A percentile compares a stretch with the other conserved stretches of the same genome.
These are phyloP conservation scores for Pyrocoelia pectoralis DNA, from an alignment of 2,888 invertebrate species.

Conservation along the genomic window DNA sequence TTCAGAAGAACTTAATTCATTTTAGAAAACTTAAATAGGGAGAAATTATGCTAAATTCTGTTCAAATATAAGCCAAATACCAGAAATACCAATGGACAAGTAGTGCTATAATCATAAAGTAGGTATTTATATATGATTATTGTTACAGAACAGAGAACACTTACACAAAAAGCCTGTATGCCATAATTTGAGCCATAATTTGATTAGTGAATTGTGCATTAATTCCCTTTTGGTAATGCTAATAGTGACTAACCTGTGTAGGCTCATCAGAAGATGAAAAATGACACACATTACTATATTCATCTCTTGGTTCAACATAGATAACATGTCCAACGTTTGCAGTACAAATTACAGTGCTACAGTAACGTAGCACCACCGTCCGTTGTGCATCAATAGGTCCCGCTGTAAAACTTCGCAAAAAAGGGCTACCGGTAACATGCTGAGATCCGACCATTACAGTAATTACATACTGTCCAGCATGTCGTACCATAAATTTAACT, in stretches of 20 bases:
- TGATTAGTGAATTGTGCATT: too few relatives aligned
- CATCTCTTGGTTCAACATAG: conserved; percentile 90
- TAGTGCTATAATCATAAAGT: too few relatives aligned
- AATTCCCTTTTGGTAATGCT: too few relatives aligned
- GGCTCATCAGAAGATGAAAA: conserved; percentile 69
- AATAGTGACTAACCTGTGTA: conserved; percentile 63
- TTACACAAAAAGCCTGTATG: too few relatives aligned
- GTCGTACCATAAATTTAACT: conserved; percentile 91
- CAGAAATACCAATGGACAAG: too few relatives aligned
- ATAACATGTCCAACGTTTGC: conserved; percentile 78
- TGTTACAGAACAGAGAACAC: too few relatives aligned
- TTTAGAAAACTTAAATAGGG: too few relatives aligned
- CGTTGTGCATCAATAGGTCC: conserved; percentile 85
- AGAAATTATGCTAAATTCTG: too few relatives aligned
- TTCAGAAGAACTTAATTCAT: too few relatives aligned
- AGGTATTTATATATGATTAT: too few relatives aligned
- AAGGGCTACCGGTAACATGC: conserved; percentile 87
- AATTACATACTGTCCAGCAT: conserved; percentile 88
- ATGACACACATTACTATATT: conserved; percentile 85
- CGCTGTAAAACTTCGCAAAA: conserved; percentile 81
- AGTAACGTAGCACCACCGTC: conserved; percentile 83
- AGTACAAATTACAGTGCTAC: conserved; percentile 85
- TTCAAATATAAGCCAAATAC: too few relatives aligned
- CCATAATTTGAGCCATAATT: too few relatives aligned
- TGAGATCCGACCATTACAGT: conserved; percentile 84